Conservation (phyloP, 2,888 invertebrate genomes). For the Acleris emargana region DNA sequence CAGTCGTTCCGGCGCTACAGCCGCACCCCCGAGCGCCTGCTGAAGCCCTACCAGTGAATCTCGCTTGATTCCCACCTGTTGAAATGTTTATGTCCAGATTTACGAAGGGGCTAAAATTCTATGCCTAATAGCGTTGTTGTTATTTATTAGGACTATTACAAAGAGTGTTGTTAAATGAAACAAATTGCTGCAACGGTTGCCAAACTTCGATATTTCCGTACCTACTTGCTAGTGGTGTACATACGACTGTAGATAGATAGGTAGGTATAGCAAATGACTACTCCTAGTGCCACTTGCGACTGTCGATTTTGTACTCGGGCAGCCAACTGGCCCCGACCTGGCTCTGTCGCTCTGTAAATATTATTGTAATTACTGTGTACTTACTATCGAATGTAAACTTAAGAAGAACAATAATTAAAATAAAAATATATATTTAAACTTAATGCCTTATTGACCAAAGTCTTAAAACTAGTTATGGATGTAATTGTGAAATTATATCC, state of each 20-base stretch:
- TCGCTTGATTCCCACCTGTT: conserved; percentile 3
- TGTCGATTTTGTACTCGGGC: conserved; percentile 67
- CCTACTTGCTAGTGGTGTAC: conserved; percentile 49
- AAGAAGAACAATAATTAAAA: conserved; percentile 83
- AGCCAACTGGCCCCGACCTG: conserved; percentile 36
- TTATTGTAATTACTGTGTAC: conserved; percentile 70
- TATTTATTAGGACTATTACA: conserved; percentile 27
- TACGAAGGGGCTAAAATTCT: not conserved
- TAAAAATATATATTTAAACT: conserved; percentile 79
- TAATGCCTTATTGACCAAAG: conserved; percentile 85
- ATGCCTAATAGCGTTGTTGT: conserved; percentile 32
- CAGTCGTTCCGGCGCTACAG: conserved; percentile 32
- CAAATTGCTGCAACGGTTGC: conserved; percentile 51
- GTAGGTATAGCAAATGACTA: conserved; percentile 50
- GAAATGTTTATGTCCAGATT: conserved; percentile 3
- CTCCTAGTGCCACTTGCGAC: conserved; percentile 60
- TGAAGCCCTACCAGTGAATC: conserved; percentile 24
- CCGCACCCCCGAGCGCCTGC: conserved; percentile 17
- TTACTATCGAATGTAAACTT: conserved; percentile 75
- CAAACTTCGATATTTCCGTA: conserved; percentile 53
- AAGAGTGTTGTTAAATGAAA: conserved; percentile 30
- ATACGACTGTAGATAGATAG: conserved; percentile 73
- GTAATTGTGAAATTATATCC: conserved; percentile 70
- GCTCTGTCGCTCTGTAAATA: conserved; percentile 65
- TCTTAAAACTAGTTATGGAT: conserved; percentile 82